phyloP scores from a whole-genome alignment of 2,797 vertebrate species.

The Enteromius unitaeniatus region DNA sequence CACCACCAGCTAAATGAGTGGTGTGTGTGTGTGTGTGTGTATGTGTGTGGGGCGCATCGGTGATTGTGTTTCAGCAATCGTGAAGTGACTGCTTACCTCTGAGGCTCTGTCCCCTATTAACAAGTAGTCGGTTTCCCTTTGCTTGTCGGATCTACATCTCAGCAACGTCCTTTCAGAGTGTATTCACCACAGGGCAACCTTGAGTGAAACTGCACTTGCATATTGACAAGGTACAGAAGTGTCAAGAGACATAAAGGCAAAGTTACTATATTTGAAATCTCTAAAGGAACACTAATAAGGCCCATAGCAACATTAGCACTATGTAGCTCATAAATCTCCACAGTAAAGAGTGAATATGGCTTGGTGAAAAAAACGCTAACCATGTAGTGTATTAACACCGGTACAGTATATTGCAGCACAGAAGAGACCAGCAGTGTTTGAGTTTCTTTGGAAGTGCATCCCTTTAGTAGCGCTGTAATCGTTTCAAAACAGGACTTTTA shows the following conservation, averaged over 20 bases:
- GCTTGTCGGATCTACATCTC: constrained; percentile 42
- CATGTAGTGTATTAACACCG: constrained; percentile 42
- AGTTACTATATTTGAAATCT: constrained; percentile 56
- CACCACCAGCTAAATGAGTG: constrained; percentile 17
- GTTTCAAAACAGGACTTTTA: constrained; percentile 37
- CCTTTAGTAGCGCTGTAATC: constrained; percentile 16
- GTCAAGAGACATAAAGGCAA: constrained; percentile 48
- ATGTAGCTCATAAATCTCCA: constrained; percentile 53
- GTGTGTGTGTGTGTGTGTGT: neutral
- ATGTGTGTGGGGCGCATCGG: constrained; percentile 38
- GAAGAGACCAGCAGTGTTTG: constrained; percentile 73
- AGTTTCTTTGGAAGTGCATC: constrained; percentile 42
- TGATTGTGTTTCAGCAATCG: constrained; percentile 64
- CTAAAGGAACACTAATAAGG: constrained; percentile 54
- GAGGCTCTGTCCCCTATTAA: constrained; percentile 46
- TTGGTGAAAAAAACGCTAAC: constrained; percentile 58
- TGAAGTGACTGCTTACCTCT: constrained; percentile 69
- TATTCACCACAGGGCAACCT: constrained; percentile 47
- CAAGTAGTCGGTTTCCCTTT: constrained; percentile 18
- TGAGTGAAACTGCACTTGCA: constrained; percentile 50
- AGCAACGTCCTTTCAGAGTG: constrained; percentile 50
- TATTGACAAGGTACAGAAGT: constrained; percentile 54
- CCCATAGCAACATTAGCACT: constrained; percentile 47
- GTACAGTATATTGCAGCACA: constrained; percentile 52
- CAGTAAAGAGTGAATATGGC: constrained; percentile 64